Percentiles rank a stretch among this genome's conserved stretches.
Conservation (phyloP, 2,797 vertebrate species). For the Percopsis omiscomaycus region DNA sequence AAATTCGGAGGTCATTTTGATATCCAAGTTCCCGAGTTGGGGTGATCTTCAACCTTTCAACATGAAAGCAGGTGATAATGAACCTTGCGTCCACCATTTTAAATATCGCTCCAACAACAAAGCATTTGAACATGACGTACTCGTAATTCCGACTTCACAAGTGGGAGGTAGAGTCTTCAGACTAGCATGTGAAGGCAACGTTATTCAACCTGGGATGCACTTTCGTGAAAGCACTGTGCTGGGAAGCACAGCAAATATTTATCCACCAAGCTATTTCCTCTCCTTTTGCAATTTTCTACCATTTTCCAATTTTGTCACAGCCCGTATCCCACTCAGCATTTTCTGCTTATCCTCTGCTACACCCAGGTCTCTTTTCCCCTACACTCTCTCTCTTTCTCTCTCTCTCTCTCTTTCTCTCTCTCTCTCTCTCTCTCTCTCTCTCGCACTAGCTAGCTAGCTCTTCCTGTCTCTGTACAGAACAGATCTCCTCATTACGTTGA, state of each 20-base stretch:
- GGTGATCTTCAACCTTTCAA: too few species aligned
- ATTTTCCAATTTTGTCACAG: slow-evolving; percentile 13
- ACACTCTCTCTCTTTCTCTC: not conserved
- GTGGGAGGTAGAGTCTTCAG: too few species aligned
- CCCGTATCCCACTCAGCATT: slow-evolving; percentile 25
- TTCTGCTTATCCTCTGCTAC: slow-evolving; percentile 22
- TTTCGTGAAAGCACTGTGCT: slow-evolving; percentile 43
- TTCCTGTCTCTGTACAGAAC: slow-evolving; percentile 35
- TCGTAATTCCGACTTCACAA: too few species aligned
- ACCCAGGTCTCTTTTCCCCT: not conserved
- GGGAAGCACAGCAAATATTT: slow-evolving; percentile 54
- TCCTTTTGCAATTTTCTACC: slow-evolving; percentile 15
- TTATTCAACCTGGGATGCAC: slow-evolving; percentile 55
- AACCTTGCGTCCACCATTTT: too few species aligned
- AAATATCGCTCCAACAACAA: too few species aligned
- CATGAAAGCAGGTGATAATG: too few species aligned
- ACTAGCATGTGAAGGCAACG: not conserved
- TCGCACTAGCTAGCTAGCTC: slow-evolving; percentile 11
- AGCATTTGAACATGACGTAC: too few species aligned
- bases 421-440: not conserved
- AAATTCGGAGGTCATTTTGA: too few species aligned
- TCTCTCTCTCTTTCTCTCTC: slow-evolving; percentile 1
- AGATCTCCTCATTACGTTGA: slow-evolving; percentile 73
- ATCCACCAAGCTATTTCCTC: slow-evolving; percentile 25
- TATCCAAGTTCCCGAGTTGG: too few species aligned